Conservation (phyloP, 2,113 vertebrate species). For the Sylvia atricapilla region DNA sequence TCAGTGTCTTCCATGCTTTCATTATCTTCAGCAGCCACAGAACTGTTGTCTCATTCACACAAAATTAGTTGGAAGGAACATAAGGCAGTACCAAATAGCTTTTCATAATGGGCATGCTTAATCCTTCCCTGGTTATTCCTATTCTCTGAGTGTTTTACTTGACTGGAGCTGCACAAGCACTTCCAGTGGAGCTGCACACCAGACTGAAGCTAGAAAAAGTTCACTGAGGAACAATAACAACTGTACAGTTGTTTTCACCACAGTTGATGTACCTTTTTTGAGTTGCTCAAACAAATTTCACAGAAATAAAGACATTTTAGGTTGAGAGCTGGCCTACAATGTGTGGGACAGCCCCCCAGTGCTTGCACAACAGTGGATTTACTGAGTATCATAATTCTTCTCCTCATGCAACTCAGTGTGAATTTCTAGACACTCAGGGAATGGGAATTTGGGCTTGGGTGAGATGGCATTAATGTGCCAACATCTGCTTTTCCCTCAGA, state of each 20-base stretch:
- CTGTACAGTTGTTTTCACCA: neutral
- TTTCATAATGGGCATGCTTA: neutral
- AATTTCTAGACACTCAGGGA: neutral
- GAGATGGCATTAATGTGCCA: neutral
- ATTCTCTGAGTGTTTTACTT: fast-evolving
- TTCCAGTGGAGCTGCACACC: neutral
- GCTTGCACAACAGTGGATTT: neutral
- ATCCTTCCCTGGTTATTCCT: neutral
- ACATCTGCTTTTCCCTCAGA: neutral
- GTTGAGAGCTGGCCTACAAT: neutral
- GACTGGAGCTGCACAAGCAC: neutral
- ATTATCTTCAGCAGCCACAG: neutral
- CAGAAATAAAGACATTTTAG: neutral
- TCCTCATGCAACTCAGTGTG: neutral
- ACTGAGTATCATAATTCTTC: neutral
- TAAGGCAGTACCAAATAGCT: neutral
- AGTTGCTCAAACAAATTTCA: neutral
- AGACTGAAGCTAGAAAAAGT: neutral
- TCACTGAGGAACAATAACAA: neutral
- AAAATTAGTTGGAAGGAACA: neutral
- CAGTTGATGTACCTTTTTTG: neutral
- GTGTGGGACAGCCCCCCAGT: neutral
- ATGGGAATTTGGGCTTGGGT: neutral
- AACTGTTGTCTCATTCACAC: neutral
- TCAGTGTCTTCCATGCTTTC: neutral